A percentile compares a stretch with the other conserved stretches of the same genome.
Evolutionary conservation across 1,140 invertebrate species (phyloP).

Genomic region (Bathynomus jamesi): DNA sequence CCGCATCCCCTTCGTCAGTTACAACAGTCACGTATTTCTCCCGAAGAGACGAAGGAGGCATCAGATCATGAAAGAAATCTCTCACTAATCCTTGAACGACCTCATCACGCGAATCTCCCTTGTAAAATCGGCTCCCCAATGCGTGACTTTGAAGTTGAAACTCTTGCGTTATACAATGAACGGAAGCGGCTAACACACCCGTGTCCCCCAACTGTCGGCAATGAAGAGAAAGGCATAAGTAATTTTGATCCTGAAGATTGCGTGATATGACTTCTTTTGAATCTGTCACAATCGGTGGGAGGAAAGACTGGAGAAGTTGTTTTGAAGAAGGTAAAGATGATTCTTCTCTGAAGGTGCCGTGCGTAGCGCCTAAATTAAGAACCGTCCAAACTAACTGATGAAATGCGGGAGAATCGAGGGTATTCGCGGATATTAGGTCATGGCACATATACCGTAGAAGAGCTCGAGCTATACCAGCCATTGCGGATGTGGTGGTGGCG

Average conservation of each 20-base stretch:
- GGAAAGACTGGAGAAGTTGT: conserved; percentile 27
- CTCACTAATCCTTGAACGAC: conserved; percentile 17
- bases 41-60: conserved; percentile 23
- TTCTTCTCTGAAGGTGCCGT: conserved; percentile 29
- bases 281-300: conserved; percentile 25
- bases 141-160: conserved; percentile 32
- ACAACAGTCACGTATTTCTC: conserved; percentile 33
- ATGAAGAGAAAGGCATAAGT: conserved; percentile 34
- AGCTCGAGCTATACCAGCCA: conserved; percentile 33
- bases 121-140: conserved; percentile 15
- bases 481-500: conserved; percentile 22
- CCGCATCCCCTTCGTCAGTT: conserved; percentile 26
- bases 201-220: conserved; percentile 21
- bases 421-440: conserved; percentile 21
- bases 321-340: conserved; percentile 25
- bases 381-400: conserved; percentile 34
- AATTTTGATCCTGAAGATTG: conserved; percentile 25
- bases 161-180: conserved; percentile 32
- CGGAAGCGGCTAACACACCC: conserved; percentile 25
- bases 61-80: conserved; percentile 29
- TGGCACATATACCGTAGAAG: conserved; percentile 37
- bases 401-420: conserved; percentile 28
- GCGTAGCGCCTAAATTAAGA: conserved; percentile 33
- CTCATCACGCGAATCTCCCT: conserved; percentile 26
- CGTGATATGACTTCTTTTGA: conserved; percentile 25